Base-by-base conservation (phyloP, 1,140 invertebrate genomes). In the Plectus sambesii region DNA sequence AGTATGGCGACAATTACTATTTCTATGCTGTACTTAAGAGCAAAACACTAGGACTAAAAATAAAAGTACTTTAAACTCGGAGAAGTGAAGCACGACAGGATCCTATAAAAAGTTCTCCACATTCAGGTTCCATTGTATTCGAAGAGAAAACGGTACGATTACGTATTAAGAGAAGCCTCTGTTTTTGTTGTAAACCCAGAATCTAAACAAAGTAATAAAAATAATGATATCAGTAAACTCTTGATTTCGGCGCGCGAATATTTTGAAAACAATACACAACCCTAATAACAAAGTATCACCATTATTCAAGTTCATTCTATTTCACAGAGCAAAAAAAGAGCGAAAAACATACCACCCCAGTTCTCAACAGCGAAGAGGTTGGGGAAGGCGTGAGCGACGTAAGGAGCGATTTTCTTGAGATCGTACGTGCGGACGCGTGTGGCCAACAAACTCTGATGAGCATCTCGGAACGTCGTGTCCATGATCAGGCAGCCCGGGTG, bases 381-480 rank as follows among this genome's bases (percentile, higher is more conserved):
- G 19, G 76, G 81, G 63, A 99, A 90, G 66, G 85, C 85, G 59
- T 97, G 85, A 0, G 90, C 79, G 9, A 97, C 87, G 71, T 82
- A 99, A 0, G 92, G 93, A 0, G 90, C 87, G 42, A 97, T 93
- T 47, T 80, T 80, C 0, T 90, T 68, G 23, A 99, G 72, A 72
- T 99, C 94, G 68, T 88, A 81, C 0, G 89, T 85, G 15, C 94
- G 77, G 2, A 98, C 82, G 39, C 93, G 74, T 0, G 94, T 99
- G 0, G 93, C 94, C 29, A 99, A 70, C 2, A 99, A 75, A 0
- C 88, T 94, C 70, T 99, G 94, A 73, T 99, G 94, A 6, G 94
- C 94, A 73, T 99, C 93, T 43, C 93, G 76, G 77, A 84, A 94
- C 0, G 90, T 94, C 0, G 92, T 97, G 72, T 97, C 92, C 85